Percentiles rank a stretch among this genome's conserved stretches.
These are phyloP conservation scores for Lordiphosa mommai DNA, from an alignment of 1,140 invertebrate species.

Conservation along the genomic window DNA sequence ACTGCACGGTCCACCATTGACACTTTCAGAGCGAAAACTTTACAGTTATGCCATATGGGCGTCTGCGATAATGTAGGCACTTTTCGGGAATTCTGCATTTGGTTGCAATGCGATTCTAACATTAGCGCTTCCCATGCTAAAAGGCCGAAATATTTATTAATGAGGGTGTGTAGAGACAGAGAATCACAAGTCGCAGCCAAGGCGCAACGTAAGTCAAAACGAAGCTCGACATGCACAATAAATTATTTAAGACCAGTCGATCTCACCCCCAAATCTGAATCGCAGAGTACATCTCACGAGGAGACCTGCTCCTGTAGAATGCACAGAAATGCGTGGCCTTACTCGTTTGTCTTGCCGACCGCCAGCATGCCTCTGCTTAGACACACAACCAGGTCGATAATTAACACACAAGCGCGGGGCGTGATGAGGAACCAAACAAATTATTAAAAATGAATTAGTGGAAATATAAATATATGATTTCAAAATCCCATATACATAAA, in stretches of 20 bases:
- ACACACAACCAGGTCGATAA: slow-evolving; percentile 46
- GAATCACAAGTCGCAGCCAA: slow-evolving; percentile 1
- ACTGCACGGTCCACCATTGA: slow-evolving; percentile 22
- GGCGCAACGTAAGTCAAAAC: slow-evolving; percentile 13
- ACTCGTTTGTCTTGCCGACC: slow-evolving; percentile 58
- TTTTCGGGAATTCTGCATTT: not conserved
- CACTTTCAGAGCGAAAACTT: slow-evolving; percentile 9
- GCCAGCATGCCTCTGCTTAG: slow-evolving; percentile 39
- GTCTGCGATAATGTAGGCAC: too few relatives aligned
- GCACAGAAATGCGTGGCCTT: slow-evolving; percentile 26
- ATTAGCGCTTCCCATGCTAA: slow-evolving; percentile 11
- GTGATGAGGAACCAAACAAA: slow-evolving; percentile 77
- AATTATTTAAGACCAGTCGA: slow-evolving; percentile 58
- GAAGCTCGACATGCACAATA: slow-evolving; percentile 45
- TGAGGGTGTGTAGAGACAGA: slow-evolving; percentile 21
- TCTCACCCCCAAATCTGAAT: slow-evolving; percentile 64
- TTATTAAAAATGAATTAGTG: slow-evolving; percentile 80
- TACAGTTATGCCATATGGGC: too few relatives aligned
- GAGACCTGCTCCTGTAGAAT: slow-evolving; percentile 50
- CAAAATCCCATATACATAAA: slow-evolving; percentile 55
- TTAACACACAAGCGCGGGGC: slow-evolving; percentile 75
- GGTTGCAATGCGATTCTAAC: slow-evolving; percentile 19
- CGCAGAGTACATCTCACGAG: slow-evolving; percentile 33
- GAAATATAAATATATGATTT: slow-evolving; percentile 77
- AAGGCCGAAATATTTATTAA: slow-evolving; percentile 1